Percentiles rank a stretch among this genome's conserved stretches.
Conservation (phyloP, 2,888 invertebrate species). For the Leptodirus hochenwartii region DNA sequence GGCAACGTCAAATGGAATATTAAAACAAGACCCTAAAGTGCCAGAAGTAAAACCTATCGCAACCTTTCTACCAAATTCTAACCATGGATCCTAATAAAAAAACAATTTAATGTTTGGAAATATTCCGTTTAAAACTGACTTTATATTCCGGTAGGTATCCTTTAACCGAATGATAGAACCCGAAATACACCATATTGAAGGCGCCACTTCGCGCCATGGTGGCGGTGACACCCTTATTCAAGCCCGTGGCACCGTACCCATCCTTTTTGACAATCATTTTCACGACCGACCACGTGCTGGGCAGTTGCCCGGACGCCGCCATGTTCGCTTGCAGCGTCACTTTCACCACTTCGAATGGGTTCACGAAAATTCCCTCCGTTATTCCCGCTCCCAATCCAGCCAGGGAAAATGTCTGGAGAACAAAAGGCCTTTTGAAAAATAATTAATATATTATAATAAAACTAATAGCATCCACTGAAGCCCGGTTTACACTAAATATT, state of each 20-base stretch:
- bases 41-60: conserved; percentile 77
- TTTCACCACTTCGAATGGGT: conserved; percentile 93
- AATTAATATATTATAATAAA: conserved; percentile 1
- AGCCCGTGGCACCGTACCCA: conserved; percentile 63
- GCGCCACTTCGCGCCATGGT: conserved; percentile 79
- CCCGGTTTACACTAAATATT: not conserved
- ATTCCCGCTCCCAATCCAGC: conserved; percentile 80
- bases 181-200: conserved; percentile 90
- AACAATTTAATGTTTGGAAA: conserved; percentile 3
- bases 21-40: conserved; percentile 66
- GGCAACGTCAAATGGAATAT: conserved; percentile 93
- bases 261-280: conserved; percentile 53
- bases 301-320: conserved; percentile 39
- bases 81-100: conserved; percentile 38
- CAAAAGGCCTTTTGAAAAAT: conserved; percentile 15
- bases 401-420: conserved; percentile 69
- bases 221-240: conserved; percentile 77
- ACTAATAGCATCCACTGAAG: conserved; percentile 2
- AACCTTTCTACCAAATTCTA: conserved; percentile 59
- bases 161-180: conserved; percentile 86
- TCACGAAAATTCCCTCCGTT: conserved; percentile 81
- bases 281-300: conserved; percentile 66
- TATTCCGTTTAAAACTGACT: conserved; percentile 24
- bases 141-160: conserved; percentile 46
- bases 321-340: conserved; percentile 70